A percentile compares a stretch with the other conserved stretches of the same genome.
phyloP scores from a whole-genome alignment of 2,888 invertebrate genomes.

The Amphipyra tragopoginis region DNA sequence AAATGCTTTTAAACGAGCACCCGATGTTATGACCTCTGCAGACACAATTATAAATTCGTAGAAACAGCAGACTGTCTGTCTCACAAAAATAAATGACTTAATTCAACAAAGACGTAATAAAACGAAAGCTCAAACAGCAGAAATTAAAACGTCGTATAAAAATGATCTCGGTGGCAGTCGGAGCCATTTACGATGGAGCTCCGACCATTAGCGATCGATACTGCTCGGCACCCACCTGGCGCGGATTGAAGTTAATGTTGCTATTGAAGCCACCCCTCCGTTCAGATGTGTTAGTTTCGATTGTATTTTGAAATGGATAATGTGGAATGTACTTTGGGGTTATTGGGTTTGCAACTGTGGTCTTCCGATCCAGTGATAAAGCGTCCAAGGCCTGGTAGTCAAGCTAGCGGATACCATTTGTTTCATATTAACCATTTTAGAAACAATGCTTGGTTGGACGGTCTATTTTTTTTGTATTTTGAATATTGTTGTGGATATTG shows the following conservation, averaged over 20 bases:
- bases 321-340: background rate
- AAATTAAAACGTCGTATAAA: constrained; percentile 37
- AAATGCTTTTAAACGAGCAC: too few species aligned
- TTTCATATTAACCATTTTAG: too few species aligned
- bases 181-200: constrained; percentile 42
- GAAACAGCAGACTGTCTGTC: too few species aligned
- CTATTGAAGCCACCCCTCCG: constrained; percentile 51
- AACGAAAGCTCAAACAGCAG: constrained; percentile 9
- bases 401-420: too few species aligned
- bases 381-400: too few species aligned
- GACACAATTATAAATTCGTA: too few species aligned
- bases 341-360: background rate
- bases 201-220: constrained; percentile 57
- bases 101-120: background rate
- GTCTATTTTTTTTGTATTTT: too few species aligned
- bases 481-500: too few species aligned
- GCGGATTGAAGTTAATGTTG: constrained; percentile 55
- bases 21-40: too few species aligned
- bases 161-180: constrained; percentile 41
- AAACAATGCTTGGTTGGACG: too few species aligned
- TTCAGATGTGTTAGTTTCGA: constrained; percentile 45
- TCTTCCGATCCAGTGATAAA: background rate
- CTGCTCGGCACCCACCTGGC: constrained; percentile 54
- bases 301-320: constrained; percentile 13
- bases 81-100: background rate